Evolutionary conservation across 2,888 invertebrate genomes (phyloP).

Genomic region (Phlogophora meticulosa): DNA sequence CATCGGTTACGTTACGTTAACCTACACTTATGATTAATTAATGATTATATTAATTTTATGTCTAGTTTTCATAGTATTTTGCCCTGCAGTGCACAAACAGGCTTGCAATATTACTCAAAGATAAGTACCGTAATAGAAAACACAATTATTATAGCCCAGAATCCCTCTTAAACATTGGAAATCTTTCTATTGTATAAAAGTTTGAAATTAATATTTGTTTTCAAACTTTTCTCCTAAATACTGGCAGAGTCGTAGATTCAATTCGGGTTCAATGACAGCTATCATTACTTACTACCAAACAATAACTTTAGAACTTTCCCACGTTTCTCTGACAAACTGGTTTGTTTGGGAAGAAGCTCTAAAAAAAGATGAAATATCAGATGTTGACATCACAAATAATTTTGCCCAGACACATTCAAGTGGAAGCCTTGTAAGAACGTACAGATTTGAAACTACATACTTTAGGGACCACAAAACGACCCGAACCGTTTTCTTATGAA

Average conservation of each 20-base stretch:
- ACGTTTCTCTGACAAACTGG: neutral
- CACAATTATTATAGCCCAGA: neutral
- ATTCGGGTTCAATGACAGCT: conserved; percentile 13
- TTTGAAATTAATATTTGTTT: conserved; percentile 26
- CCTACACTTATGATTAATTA: too few relatives aligned
- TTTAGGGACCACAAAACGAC: conserved; percentile 56
- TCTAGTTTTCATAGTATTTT: too few relatives aligned
- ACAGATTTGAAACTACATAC: conserved; percentile 69
- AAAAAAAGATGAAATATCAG: conserved; percentile 30
- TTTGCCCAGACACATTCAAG: conserved; percentile 60
- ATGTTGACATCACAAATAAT: conserved; percentile 44
- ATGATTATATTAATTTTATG: too few relatives aligned
- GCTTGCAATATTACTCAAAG: neutral
- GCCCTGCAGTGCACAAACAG: too few relatives aligned
- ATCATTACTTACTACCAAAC: conserved; percentile 4
- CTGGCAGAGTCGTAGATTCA: neutral
- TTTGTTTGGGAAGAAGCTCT: conserved; percentile 16
- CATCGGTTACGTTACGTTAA: too few relatives aligned
- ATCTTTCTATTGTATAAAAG: conserved; percentile 1
- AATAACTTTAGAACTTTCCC: conserved; percentile 1
- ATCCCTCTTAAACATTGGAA: neutral
- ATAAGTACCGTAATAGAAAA: neutral
- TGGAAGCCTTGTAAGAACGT: conserved; percentile 62
- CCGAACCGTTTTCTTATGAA: conserved; percentile 49
- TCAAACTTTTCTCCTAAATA: conserved; percentile 20